These are phyloP conservation scores for Ooceraea biroi DNA, from an alignment of 1,140 invertebrate genomes.

Conservation along the genomic window DNA sequence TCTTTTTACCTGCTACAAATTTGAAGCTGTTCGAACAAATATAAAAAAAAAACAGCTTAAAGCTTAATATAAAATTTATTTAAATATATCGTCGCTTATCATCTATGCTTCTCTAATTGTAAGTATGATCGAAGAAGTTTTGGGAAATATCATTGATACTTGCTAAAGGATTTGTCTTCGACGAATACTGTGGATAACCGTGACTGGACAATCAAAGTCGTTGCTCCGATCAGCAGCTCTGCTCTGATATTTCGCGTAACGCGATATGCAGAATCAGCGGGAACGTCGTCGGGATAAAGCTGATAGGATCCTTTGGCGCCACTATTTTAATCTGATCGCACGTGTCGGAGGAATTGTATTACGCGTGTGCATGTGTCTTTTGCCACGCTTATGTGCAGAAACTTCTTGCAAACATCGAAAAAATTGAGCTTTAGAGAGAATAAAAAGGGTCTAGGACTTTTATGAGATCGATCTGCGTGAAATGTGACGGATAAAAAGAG, in stretches of 20 bases:
- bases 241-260: conserved; percentile 55
- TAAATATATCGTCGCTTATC: too few relatives aligned
- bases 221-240: conserved; percentile 18
- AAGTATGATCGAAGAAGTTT: too few relatives aligned
- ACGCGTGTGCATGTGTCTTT: conserved; percentile 31
- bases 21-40: background rate
- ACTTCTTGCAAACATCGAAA: background rate
- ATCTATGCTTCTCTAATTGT: too few relatives aligned
- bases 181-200: conserved; percentile 14
- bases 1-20: background rate
- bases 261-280: conserved; percentile 70
- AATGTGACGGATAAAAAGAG: background rate
- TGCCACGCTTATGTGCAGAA: background rate
- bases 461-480: too few relatives aligned
- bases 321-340: conserved; percentile 68
- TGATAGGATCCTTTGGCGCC: conserved; percentile 55
- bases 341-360: conserved; percentile 69
- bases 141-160: background rate
- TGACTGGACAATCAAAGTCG: conserved; percentile 33
- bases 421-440: background rate
- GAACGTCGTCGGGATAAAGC: conserved; percentile 51
- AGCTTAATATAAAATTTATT: too few relatives aligned
- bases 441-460: too few relatives aligned
- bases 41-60: background rate
- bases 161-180: background rate